These are phyloP conservation scores for Etheostoma cragini DNA, from an alignment of 2,113 vertebrate species.

Conservation along the genomic window DNA sequence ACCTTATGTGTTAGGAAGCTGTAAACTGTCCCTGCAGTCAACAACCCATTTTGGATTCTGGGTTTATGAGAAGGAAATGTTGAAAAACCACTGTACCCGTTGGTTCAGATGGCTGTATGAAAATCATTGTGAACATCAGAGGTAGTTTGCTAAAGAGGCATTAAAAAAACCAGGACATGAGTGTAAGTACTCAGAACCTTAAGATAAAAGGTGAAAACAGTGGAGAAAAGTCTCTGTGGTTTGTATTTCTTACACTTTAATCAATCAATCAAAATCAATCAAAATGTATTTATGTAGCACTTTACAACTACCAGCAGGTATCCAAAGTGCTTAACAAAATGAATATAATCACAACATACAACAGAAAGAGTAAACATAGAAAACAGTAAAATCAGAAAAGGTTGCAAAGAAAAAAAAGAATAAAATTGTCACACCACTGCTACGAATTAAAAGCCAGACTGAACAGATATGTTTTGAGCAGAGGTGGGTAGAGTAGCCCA, in stretches of 20 bases:
- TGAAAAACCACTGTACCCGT: not conserved
- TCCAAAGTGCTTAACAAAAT: too few relatives aligned
- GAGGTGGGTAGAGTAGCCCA: too few relatives aligned
- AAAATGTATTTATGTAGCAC: too few relatives aligned
- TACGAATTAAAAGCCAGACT: too few relatives aligned
- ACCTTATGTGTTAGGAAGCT: conserved; percentile 53
- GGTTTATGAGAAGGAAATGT: conserved; percentile 5
- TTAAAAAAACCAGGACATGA: not conserved
- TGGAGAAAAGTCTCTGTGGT: not conserved
- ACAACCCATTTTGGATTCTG: conserved; percentile 25
- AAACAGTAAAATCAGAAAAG: too few relatives aligned
- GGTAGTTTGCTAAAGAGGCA: not conserved
- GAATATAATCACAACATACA: too few relatives aligned
- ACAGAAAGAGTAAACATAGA: too few relatives aligned
- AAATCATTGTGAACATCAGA: conserved; percentile 20
- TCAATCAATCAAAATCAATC: too few relatives aligned
- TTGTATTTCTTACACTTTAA: not conserved
- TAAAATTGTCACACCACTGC: too few relatives aligned
- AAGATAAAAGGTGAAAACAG: conserved; percentile 5
- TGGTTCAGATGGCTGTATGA: conserved; percentile 6
- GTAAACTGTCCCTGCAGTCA: conserved; percentile 5
- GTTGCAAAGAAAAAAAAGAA: too few relatives aligned
- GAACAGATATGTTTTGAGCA: too few relatives aligned
- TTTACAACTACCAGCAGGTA: too few relatives aligned
- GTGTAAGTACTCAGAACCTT: not conserved